Conservation (phyloP, 2,113 vertebrate species). For the Mormyrus iriodes region DNA sequence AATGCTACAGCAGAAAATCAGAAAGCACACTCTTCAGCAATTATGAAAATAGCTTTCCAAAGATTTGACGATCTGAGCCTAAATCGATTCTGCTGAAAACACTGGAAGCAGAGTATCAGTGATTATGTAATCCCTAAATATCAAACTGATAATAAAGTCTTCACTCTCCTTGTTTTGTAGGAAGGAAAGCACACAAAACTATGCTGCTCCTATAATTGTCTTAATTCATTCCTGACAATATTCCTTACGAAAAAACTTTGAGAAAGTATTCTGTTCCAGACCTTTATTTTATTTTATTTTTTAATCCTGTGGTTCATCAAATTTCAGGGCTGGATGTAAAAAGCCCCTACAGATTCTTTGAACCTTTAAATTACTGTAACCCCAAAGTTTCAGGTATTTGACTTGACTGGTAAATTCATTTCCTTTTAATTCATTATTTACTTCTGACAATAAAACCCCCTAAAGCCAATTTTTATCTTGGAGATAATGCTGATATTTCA, state of each 20-base stretch:
- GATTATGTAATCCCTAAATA: not conserved
- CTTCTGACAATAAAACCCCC: constrained; percentile 40
- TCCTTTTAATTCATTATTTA: constrained; percentile 62
- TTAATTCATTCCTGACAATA: not conserved
- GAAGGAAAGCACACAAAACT: not conserved
- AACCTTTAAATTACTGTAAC: constrained; percentile 47
- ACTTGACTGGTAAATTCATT: constrained; percentile 55
- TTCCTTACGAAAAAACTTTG: not conserved
- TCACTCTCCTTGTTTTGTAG: not conserved
- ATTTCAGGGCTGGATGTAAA: not conserved
- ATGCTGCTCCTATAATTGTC: not conserved
- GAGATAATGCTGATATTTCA: constrained; percentile 24
- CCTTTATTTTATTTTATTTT: not conserved
- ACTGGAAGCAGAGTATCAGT: not conserved
- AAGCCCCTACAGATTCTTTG: not conserved
- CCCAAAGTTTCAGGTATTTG: constrained; percentile 44
- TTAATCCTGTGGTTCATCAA: not conserved
- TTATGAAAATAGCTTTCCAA: not conserved
- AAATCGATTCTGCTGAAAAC: constrained; percentile 4
- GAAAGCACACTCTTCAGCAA: not conserved
- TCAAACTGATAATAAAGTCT: not conserved
- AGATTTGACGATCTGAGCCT: not conserved
- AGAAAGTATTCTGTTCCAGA: too few relatives aligned
- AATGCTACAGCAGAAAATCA: not conserved
- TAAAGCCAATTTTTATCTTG: constrained; percentile 35